Base-by-base conservation (phyloP, 1,140 invertebrate species). In the Sycophaga agraensis region DNA sequence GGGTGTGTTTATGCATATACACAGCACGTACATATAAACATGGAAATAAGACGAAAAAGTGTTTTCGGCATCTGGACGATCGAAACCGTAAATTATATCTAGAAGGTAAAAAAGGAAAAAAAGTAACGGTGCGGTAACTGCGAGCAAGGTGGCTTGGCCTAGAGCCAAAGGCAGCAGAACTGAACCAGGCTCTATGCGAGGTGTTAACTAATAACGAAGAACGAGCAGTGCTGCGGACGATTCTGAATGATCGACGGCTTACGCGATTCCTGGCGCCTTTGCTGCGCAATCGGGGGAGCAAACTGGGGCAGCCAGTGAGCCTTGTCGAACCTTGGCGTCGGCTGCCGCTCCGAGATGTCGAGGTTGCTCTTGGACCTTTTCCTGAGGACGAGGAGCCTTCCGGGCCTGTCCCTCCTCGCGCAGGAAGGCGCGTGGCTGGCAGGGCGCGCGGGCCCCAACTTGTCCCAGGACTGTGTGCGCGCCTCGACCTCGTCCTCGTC, bases 291-390 rank as follows among this genome's bases (percentile, higher is more conserved):
- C 11, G 4, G 14, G 4, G 5, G 40, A n/a, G 28, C 11, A 31
- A 6, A 4, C 22, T 48, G 59, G 2, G 70, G 55, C 58, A 65
- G 66, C 72, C 73, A 73, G 59, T 69, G 67, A 9, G 62, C 26
- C 55, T 59, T 56, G 65, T 64, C 66, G 53, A 74, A 71, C 49
- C 72, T 66, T 1, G 75, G 70, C 5, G 71, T 74, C 5, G 70
- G 64, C 53, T 73, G 75, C 34, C 68, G 50, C 54, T 57, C 59
- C 26, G 70, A 74, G 21, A 79, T 51, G 51, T 78, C 73, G 12
- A 72, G 28, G 12, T 79, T 74, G 63, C 74, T 79, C 39, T 68
- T 71, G 4, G 70, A 67, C 58, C 63, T 70, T 49, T 68, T 70
- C 8, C 65, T 22, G 2, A 70, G 16, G 6, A 68, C 14, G 49